Conservation (phyloP, 2,113 vertebrate species). For the Thunnus maccoyii region DNA sequence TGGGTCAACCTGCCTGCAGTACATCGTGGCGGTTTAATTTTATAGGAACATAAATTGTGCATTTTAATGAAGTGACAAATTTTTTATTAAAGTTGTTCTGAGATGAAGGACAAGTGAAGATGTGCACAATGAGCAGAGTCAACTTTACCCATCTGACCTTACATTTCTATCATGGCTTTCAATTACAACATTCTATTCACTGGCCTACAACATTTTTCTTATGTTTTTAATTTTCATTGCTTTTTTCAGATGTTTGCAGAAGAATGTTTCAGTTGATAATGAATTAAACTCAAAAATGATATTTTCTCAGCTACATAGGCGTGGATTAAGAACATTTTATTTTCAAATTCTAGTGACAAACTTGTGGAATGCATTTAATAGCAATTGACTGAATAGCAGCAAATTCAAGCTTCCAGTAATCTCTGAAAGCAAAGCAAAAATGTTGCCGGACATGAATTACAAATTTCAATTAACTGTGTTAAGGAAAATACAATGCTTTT, state of each 20-base stretch:
- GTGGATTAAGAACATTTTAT: neutral
- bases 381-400: constrained; percentile 1
- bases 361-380: neutral
- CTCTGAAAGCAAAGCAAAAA: neutral
- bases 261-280: neutral
- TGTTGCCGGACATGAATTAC: neutral
- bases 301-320: neutral
- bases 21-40: neutral
- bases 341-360: too few relatives aligned
- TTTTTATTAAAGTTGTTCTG: neutral
- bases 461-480: neutral
- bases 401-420: neutral
- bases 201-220: neutral
- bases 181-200: neutral
- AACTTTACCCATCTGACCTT: neutral
- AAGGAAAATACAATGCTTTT: neutral
- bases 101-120: neutral
- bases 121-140: neutral
- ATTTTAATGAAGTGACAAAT: too few relatives aligned
- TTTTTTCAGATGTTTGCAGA: neutral
- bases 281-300: neutral
- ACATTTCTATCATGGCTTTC: neutral
- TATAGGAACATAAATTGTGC: too few relatives aligned
- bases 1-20: too few relatives aligned
- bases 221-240: neutral